Percentiles rank a stretch among this genome's conserved stretches.
phyloP scores from a whole-genome alignment of 2,888 invertebrate genomes.

The Dryobota labecula region DNA sequence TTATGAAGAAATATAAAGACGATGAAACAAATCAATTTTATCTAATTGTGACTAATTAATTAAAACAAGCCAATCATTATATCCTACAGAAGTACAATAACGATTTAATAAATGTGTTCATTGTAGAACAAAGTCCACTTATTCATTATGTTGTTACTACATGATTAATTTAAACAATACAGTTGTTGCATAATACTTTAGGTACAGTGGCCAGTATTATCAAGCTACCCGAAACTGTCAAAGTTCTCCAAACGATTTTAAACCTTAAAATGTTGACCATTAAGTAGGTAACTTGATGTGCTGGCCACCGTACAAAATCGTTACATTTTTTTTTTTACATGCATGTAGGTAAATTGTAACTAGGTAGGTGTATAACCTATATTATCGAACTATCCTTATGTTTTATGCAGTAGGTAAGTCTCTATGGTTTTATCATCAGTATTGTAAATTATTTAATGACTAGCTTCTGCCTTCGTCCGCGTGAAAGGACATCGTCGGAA shows the following conservation, averaged over 20 bases:
- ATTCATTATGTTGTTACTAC: slow-evolving; percentile 2
- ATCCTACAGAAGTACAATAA: slow-evolving; percentile 15
- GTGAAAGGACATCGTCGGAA: too few relatives aligned
- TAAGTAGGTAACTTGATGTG: too few relatives aligned
- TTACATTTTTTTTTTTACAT: too few relatives aligned
- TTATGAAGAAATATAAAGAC: slow-evolving; percentile 20
- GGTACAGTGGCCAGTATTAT: too few relatives aligned
- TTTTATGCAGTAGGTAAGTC: not conserved
- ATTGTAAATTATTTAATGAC: not conserved
- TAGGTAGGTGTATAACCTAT: not conserved
- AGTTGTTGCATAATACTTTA: slow-evolving; percentile 9
- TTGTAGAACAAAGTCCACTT: slow-evolving; percentile 13
- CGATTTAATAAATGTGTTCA: slow-evolving; percentile 17
- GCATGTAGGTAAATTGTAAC: slow-evolving; percentile 6
- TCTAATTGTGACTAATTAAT: slow-evolving; percentile 33
- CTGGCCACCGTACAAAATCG: too few relatives aligned
- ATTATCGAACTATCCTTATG: slow-evolving; percentile 3
- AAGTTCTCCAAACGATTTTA: too few relatives aligned
- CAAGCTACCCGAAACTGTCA: too few relatives aligned
- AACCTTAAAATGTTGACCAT: too few relatives aligned
- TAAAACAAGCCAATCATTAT: slow-evolving; percentile 22
- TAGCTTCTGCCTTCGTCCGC: too few relatives aligned
- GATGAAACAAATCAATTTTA: slow-evolving; percentile 27
- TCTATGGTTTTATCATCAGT: not conserved
- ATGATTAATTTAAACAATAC: not conserved